Evolutionary conservation across 2,797 vertebrate species (phyloP).

Genomic region (Danio albolineatus): DNA sequence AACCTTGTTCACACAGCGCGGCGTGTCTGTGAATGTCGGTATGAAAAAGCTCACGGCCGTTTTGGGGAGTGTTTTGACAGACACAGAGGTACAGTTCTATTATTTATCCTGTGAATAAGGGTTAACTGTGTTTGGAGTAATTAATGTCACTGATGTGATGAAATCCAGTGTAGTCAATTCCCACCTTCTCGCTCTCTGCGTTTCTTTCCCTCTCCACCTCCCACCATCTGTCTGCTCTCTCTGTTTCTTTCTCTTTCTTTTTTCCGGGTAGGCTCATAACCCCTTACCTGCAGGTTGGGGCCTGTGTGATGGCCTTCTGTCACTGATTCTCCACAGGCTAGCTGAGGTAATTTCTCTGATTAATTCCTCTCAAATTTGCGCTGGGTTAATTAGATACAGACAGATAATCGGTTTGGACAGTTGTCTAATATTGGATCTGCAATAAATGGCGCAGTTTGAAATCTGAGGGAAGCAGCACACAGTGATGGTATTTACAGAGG

Average conservation of each 20-base stretch:
- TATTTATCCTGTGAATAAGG: slow-evolving; percentile 41
- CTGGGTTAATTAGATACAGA: slow-evolving; percentile 2
- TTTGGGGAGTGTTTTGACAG: slow-evolving; percentile 69
- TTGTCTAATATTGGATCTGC: slow-evolving; percentile 3
- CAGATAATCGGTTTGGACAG: slow-evolving; percentile 5
- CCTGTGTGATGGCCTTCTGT: slow-evolving; percentile 85
- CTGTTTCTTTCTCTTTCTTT: not conserved
- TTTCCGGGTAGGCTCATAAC: slow-evolving; percentile 72
- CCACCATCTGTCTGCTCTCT: slow-evolving; percentile 18
- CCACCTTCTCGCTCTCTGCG: not conserved
- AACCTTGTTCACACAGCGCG: slow-evolving; percentile 78
- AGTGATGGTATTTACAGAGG: not conserved
- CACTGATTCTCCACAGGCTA: slow-evolving; percentile 81
- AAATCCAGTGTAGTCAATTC: slow-evolving; percentile 48
- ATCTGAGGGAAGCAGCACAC: not conserved
- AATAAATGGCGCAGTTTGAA: not conserved
- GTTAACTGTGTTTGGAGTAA: slow-evolving; percentile 44
- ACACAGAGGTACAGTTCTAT: slow-evolving; percentile 78
- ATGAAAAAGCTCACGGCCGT: slow-evolving; percentile 71
- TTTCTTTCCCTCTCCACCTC: slow-evolving; percentile 16
- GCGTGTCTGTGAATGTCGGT: slow-evolving; percentile 72
- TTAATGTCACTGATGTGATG: slow-evolving; percentile 55
- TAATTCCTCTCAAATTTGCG: slow-evolving; percentile 20
- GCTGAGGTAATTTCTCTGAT: slow-evolving; percentile 74
- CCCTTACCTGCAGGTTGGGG: slow-evolving; percentile 81